Conservation (phyloP, 2,888 invertebrate genomes). For the Spialia ferax region DNA sequence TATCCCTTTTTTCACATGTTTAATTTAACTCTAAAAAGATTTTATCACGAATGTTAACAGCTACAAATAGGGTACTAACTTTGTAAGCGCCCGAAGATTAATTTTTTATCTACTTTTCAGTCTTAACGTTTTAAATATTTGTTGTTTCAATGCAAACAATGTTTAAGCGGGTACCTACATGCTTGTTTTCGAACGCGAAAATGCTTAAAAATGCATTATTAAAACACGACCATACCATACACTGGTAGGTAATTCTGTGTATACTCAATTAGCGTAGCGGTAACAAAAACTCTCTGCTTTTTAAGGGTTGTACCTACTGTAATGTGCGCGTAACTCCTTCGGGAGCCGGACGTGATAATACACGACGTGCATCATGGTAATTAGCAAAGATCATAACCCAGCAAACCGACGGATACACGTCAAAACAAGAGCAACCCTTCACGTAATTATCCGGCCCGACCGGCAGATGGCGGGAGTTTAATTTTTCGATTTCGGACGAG, state of each 20-base stretch:
- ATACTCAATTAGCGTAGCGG: conserved; percentile 47
- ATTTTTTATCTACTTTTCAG: not conserved
- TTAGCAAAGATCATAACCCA: conserved; percentile 69
- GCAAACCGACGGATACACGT: conserved; percentile 61
- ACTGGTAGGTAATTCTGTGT: conserved; percentile 29
- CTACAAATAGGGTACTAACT: too few relatives aligned
- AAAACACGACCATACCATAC: not conserved
- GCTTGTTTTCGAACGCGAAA: not conserved
- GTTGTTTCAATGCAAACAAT: not conserved
- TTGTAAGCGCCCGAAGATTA: not conserved
- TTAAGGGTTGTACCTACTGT: conserved; percentile 46
- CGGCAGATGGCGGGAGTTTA: conserved; percentile 83
- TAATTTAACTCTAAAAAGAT: too few relatives aligned
- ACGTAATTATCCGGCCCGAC: conserved; percentile 67
- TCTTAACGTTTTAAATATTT: not conserved
- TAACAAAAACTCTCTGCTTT: conserved; percentile 46
- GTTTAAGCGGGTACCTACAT: not conserved
- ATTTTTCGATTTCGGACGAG: conserved; percentile 85
- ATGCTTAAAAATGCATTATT: conserved; percentile 1
- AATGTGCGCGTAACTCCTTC: conserved; percentile 42
- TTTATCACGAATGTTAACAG: too few relatives aligned
- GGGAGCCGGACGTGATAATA: conserved; percentile 52
- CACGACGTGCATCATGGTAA: conserved; percentile 56
- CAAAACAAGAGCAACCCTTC: conserved; percentile 62
- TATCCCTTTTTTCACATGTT: too few relatives aligned